A percentile compares a stretch with the other conserved stretches of the same genome.
Conservation (phyloP, 1,140 invertebrate genomes). For the Theocolax elegans region DNA sequence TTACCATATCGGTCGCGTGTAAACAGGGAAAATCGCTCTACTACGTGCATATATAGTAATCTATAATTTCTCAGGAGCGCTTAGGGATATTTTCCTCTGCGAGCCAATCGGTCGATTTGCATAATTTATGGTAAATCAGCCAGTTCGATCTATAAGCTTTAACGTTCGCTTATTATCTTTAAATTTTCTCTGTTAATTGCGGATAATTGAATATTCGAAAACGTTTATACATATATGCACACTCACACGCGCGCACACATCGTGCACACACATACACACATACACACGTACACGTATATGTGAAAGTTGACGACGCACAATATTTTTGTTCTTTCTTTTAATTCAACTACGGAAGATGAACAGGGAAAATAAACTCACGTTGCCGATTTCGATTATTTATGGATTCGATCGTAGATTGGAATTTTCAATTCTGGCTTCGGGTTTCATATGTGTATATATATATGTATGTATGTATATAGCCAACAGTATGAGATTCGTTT, state of each 20-base stretch:
- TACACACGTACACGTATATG: too few species aligned
- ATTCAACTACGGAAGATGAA: too few species aligned
- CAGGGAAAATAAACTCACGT: neutral
- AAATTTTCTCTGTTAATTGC: constrained; percentile 24
- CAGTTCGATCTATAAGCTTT: constrained; percentile 1
- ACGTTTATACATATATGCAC: too few species aligned
- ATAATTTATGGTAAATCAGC: constrained; percentile 36
- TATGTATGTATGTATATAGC: neutral
- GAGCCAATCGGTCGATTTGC: neutral
- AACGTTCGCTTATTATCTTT: constrained; percentile 13
- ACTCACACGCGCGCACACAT: too few species aligned
- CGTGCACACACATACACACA: too few species aligned
- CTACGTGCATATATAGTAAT: too few species aligned
- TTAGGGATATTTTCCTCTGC: neutral
- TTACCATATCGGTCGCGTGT: too few species aligned
- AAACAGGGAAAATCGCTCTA: constrained; percentile 24
- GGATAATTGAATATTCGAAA: constrained; percentile 19
- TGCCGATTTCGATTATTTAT: neutral
- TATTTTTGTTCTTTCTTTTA: too few species aligned
- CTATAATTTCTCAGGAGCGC: constrained; percentile 24
- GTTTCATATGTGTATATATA: too few species aligned
- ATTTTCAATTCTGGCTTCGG: constrained; percentile 12
- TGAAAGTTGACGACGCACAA: too few species aligned
- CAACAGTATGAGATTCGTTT: neutral
- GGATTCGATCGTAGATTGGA: neutral